phyloP scores from a whole-genome alignment of 2,113 vertebrate genomes.

The Ginglymostoma cirratum region DNA sequence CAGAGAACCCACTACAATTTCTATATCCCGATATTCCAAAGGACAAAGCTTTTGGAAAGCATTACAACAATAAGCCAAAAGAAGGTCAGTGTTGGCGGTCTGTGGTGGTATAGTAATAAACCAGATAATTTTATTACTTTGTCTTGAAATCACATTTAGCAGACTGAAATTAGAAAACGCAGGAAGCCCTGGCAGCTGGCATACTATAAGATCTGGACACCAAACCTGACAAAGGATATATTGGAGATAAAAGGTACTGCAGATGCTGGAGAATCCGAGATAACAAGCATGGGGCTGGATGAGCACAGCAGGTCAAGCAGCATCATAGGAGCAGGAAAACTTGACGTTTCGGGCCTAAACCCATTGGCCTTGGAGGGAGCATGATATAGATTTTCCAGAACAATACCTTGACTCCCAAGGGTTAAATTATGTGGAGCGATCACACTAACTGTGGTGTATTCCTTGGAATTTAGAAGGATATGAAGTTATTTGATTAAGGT shows the following conservation, averaged over 20 bases:
- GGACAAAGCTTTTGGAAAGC: conserved; percentile 86
- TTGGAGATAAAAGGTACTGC: no score
- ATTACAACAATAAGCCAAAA: conserved; percentile 85
- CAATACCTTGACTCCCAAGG: background rate
- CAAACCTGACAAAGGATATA: no score
- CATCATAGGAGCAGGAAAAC: no score
- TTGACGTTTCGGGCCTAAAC: no score
- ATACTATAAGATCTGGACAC: background rate
- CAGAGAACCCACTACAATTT: conserved; percentile 88
- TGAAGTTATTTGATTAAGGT: background rate
- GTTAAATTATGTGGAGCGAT: background rate
- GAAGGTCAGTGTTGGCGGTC: conserved; percentile 60
- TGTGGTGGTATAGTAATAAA: background rate
- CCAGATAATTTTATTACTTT: background rate
- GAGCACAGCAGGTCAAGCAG: no score
- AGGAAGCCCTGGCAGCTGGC: background rate
- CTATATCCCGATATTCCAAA: conserved; percentile 93
- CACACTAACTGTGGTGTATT: background rate
- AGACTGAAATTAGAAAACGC: background rate
- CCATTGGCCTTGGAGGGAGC: background rate
- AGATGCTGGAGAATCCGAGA: no score
- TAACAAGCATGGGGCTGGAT: no score
- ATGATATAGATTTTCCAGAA: background rate
- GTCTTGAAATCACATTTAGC: background rate
- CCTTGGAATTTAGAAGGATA: background rate